Evolutionary conservation across 2,113 vertebrate species (phyloP), one percentile per base, ranked within the genome.

Genomic region (Aythya baeri): DNA sequence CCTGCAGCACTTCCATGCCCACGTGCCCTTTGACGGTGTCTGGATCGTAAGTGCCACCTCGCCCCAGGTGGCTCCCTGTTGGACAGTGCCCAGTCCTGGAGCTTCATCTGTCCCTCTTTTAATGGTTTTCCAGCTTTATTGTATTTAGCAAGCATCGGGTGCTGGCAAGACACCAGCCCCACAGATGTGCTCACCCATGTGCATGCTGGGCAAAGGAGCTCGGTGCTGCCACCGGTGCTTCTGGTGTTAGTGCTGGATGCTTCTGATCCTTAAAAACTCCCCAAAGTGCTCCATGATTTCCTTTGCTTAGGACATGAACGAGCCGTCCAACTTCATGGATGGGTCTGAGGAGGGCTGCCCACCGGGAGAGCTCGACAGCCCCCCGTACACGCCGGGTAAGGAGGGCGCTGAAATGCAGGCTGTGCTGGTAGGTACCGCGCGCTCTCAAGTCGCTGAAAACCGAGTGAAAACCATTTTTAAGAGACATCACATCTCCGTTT

Each of bases 321-420:
- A 99, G 67, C 99, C 99, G 0, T 99, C 99, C 9, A 98, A 98
- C 86, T 99, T 99, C 92, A 80, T 98, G 89, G 98, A 99, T 75
- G 99, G 99, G 4, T 99, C 99, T 5, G 96, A 97, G 26, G 92
- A 97, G 0, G 98, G 99, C 65, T 99, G 99, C 68, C 98, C 98
- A 1, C 95, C 97, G 0, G 98, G 97, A 91, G 97, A 96, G 34
- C 80, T 99, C 0, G 99, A 99, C 87, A 97, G 97, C 75, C 99
- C 99, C 38, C 98, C 98, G 0, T 99, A 99, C 83, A 98, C 91
- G 1, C 99, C 99, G 0, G 98, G 98, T 99, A 86, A 88, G 93
- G 57, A 76, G 31, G 15, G 22, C 67, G 10, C 14, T 27, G 54
- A 75, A 41, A 32, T 31, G 6, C 18, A 11, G n/a, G 13, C 55